Percentiles rank a stretch among this genome's conserved stretches.
These are phyloP conservation scores for Aporophyla lueneburgensis DNA, from an alignment of 2,888 invertebrate species.

Conservation along the genomic window DNA sequence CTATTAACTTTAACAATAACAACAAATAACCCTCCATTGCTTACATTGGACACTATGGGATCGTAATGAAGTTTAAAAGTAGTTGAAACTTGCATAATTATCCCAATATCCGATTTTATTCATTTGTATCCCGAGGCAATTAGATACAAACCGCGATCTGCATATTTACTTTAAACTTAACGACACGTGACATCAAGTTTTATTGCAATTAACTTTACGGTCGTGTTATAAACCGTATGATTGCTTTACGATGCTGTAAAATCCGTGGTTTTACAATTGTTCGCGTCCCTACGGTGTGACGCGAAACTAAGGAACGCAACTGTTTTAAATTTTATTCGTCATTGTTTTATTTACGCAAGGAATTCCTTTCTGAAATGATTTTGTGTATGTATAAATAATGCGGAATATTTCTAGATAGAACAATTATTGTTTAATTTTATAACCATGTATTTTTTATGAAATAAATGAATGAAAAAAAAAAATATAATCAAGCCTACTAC, in stretches of 20 bases:
- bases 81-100: slow-evolving; percentile 13
- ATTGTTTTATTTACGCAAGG: slow-evolving; percentile 14
- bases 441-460: background rate
- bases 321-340: slow-evolving; percentile 22
- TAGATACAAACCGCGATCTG: slow-evolving; percentile 52
- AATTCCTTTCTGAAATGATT: background rate
- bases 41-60: slow-evolving; percentile 7
- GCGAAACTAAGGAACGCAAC: slow-evolving; percentile 48
- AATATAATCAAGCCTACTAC: too few species aligned
- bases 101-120: slow-evolving; percentile 41
- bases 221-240: slow-evolving; percentile 77
- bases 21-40: slow-evolving; percentile 21
- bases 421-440: background rate
- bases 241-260: slow-evolving; percentile 81
- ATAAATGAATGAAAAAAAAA: background rate
- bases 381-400: background rate
- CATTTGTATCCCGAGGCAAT: slow-evolving; percentile 41
- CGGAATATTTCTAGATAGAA: background rate
- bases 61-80: slow-evolving; percentile 31
- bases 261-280: slow-evolving; percentile 69
- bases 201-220: slow-evolving; percentile 77
- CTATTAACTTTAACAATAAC: slow-evolving; percentile 14
- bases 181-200: slow-evolving; percentile 74
- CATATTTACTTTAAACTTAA: slow-evolving; percentile 68
- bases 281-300: slow-evolving; percentile 55